phyloP scores from a whole-genome alignment of 2,888 invertebrate genomes.

The Tubulanus polymorphus region DNA sequence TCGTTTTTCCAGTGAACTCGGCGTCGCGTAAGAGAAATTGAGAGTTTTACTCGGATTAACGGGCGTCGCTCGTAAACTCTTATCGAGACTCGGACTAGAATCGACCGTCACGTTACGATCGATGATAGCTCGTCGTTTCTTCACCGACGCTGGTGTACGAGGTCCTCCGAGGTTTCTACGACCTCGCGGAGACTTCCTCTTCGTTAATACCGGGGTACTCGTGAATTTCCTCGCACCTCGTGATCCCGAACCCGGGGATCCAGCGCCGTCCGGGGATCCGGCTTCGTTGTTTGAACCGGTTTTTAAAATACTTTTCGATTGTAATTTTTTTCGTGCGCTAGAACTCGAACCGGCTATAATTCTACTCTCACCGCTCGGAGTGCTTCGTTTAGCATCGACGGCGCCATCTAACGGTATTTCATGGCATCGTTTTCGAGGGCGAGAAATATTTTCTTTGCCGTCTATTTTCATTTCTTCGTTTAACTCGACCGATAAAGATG shows the following conservation, averaged over 20 bases:
- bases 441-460: no score
- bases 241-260: neutral
- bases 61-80: neutral
- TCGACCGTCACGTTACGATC: neutral
- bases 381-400: no score
- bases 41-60: neutral
- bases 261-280: no score
- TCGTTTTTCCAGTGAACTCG: no score
- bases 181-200: neutral
- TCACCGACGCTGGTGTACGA: neutral
- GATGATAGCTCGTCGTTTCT: neutral
- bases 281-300: neutral
- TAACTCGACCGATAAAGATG: no score
- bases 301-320: neutral
- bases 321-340: neutral
- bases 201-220: neutral
- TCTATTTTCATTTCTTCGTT: no score
- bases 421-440: no score
- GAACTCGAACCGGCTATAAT: no score
- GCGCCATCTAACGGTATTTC: no score
- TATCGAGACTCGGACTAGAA: neutral
- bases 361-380: no score
- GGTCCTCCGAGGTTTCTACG: no score
- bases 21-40: neutral
- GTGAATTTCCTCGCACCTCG: neutral